phyloP scores from a whole-genome alignment of 2,113 vertebrate genomes.

The Aegypius monachus region DNA sequence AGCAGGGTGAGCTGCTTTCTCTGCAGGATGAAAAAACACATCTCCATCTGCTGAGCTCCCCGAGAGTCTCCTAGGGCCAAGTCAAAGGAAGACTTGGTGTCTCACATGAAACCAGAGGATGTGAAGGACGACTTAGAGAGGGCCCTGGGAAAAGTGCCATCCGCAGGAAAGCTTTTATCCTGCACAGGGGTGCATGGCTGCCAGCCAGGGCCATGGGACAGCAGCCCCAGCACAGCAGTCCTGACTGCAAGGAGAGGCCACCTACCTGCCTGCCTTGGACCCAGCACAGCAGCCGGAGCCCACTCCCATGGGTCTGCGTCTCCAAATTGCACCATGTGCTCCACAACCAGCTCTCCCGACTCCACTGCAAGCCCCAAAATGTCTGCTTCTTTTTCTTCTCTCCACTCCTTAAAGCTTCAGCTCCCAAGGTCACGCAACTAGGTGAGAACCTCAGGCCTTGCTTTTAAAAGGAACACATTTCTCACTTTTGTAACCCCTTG shows the following conservation, averaged over 20 bases:
- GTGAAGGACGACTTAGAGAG: not conserved
- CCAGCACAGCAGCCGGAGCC: not conserved
- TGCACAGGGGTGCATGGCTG: not conserved
- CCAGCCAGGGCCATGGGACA: not conserved
- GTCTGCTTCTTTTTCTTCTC: not conserved
- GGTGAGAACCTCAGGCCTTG: not conserved
- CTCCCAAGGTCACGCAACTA: not conserved
- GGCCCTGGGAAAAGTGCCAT: not conserved
- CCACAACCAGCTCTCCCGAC: not conserved
- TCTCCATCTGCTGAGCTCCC: not conserved
- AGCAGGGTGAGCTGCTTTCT: not conserved
- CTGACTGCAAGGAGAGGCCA: not conserved
- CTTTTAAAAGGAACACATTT: not conserved
- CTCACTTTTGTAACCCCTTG: not conserved
- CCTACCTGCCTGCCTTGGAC: not conserved
- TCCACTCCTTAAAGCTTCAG: not conserved
- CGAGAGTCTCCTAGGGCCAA: not conserved
- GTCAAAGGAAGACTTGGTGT: not conserved
- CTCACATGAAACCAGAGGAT: not conserved
- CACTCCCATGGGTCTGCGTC: rapidly evolving
- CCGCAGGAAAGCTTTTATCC: not conserved
- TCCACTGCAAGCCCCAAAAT: rapidly evolving
- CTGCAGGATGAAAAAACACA: not conserved
- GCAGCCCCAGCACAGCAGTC: not conserved
- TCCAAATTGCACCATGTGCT: not conserved